Conservation (phyloP, 2,888 invertebrate genomes). For the Acanthosepion pharaonis region DNA sequence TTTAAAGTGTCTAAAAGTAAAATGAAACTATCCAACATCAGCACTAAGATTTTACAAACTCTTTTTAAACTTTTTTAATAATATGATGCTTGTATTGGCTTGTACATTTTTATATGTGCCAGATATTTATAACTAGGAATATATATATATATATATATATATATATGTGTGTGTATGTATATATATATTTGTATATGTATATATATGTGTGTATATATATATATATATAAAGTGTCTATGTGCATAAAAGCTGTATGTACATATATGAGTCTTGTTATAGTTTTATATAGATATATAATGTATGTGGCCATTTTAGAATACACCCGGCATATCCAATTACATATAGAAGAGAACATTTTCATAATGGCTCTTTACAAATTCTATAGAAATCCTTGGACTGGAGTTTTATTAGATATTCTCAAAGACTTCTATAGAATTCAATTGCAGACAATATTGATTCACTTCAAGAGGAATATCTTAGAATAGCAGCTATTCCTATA, state of each 20-base stretch:
- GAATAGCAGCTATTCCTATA: neutral
- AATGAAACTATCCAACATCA: too few relatives aligned
- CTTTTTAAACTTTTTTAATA: too few relatives aligned
- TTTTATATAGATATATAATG: neutral
- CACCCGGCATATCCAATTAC: neutral
- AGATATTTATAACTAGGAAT: too few relatives aligned
- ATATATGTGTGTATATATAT: too few relatives aligned
- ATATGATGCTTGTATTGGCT: too few relatives aligned
- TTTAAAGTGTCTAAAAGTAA: too few relatives aligned
- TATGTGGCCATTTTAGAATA: neutral
- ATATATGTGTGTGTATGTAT: too few relatives aligned
- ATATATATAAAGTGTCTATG: too few relatives aligned
- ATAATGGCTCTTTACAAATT: neutral
- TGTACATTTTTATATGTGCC: too few relatives aligned
- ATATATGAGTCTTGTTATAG: neutral
- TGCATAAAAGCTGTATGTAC: neutral
- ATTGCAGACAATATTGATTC: neutral
- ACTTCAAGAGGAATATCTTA: neutral
- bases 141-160: too few relatives aligned
- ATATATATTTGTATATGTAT: too few relatives aligned
- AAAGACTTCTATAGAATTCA: constrained; percentile 16
- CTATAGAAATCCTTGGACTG: neutral
- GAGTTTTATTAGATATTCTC: constrained; percentile 33
- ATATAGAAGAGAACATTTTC: neutral
- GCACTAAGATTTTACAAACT: too few relatives aligned